Evolutionary conservation across 2,888 invertebrate genomes (phyloP), one percentile per base, ranked within the genome.

Genomic region (Melinaea marsaeus): DNA sequence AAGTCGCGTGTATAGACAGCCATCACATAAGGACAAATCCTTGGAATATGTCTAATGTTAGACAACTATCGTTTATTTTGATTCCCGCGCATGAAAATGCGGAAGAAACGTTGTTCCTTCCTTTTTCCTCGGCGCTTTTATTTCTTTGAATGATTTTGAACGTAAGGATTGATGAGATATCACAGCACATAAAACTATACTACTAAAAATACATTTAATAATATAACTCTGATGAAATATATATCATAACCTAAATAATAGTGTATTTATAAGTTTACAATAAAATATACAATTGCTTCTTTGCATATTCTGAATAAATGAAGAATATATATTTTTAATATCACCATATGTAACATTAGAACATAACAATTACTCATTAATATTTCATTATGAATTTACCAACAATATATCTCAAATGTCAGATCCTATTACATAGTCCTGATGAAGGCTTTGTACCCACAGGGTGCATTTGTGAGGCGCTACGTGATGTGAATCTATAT

Each of bases 61-160:
- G 22, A 22, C 22, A 51, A 51, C 51, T 51, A 32, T 51, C 22
- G 51, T 51, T 51, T 51, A 9, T 32, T 51, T 51, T 51, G 32
- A 51, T 51, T 51, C 51, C 32, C 51, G 51, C 32, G 6, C 51
- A 63, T 58, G 46, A 58, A 57, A 55, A 37, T 46, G 4, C 57
- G 64, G 64, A 64, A 55, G 60, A 37, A n/a, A 48, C 51, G 32
- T 51, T 32, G 51, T 47, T 57, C n/a, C 59, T 63, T 56, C 63
- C 63, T 63, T 47, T 57, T 63, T 57, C 59, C 59, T 56, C 42
- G 9, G 59, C 37, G 57, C 60, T 51, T 51, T 22, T 22, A 22
- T 22, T 22, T 22, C 22, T 22, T 22, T 22, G 1, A 22, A 22
- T 22, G 22, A 22, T 22, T 22, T 22, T 22, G 22, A 22, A 22